Evolutionary conservation across 2,888 invertebrate genomes (phyloP), one percentile per base, ranked within the genome.

Genomic region (Pediacus dermestoides): DNA sequence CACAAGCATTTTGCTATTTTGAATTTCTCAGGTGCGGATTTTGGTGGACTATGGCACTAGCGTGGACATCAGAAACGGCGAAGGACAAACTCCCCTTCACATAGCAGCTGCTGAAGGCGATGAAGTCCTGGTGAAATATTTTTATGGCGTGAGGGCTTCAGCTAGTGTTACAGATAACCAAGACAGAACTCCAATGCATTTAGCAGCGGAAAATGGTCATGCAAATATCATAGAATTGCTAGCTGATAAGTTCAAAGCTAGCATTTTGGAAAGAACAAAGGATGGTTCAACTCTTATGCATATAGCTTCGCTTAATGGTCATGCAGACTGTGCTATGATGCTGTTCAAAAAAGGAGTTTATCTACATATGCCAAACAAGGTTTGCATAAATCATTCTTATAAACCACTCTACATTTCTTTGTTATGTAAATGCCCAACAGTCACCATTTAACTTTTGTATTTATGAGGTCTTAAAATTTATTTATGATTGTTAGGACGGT

Each of bases 271-370:
- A 69, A 76, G 97, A 46, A 96, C 96, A 2, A 95, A 94, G 70
- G 97, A 99, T 68, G 99, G 99, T 37, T 94, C 92, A 60, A 99
- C 99, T 0, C 74, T 99, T 46, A 94, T 99, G 89, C 99, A 99
- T 68, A 94, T 99, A 46, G 97, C 99, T 0, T 94, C 97, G 0
- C 75, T 93, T 44, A 92, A 91, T 64, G 97, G 99, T 0, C 96
- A 97, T 68, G 93, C 97, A 0, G 96, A 96, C 61, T 97, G 97
- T 58, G 97, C 97, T 28, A 88, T 94, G 75, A 94, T 95, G 81
- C 85, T 99, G 44, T 90, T 99, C 70, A 95, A 94, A 71, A 94
- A 96, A 67, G 99, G 99, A 7, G 97, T 99, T 21, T 97, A 97
- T 52, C 78, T 99, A 12, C 94, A 96, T 66, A 99, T 99, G 97